Evolutionary conservation across 2,797 vertebrate genomes (phyloP).

Genomic region (Philypnodon macrostomus): DNA sequence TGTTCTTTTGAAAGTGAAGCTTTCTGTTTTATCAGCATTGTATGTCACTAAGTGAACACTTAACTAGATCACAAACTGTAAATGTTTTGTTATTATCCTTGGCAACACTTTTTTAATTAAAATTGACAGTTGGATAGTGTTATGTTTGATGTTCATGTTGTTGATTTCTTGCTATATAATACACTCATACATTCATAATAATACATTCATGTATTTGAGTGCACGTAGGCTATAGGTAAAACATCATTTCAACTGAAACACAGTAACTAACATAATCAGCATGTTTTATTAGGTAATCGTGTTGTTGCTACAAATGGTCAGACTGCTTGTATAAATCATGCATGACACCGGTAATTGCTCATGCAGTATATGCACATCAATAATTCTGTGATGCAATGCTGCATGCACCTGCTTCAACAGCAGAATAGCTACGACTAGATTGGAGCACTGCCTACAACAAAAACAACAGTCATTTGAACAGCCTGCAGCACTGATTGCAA

Average conservation of each 20-base stretch:
- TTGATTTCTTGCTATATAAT: too few species aligned
- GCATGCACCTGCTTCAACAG: conserved; percentile 41
- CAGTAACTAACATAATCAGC: conserved; percentile 23
- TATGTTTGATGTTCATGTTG: conserved; percentile 40
- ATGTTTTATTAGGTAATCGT: conserved; percentile 25
- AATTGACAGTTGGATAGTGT: conserved; percentile 64
- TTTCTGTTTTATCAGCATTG: conserved; percentile 74
- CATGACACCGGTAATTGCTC: conserved; percentile 31
- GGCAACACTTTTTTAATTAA: conserved; percentile 77
- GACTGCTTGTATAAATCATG: conserved; percentile 37
- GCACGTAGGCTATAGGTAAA: too few species aligned
- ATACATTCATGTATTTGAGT: too few species aligned
- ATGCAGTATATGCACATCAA: conserved; percentile 34
- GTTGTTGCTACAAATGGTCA: conserved; percentile 31
- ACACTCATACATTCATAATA: too few species aligned
- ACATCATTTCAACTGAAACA: conserved; percentile 22
- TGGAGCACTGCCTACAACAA: conserved; percentile 33
- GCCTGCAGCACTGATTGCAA: too few species aligned
- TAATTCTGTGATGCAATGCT: conserved; percentile 33
- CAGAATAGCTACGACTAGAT: conserved; percentile 33
- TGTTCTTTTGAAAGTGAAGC: conserved; percentile 68
- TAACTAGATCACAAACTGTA: conserved; percentile 79
- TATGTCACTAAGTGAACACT: conserved; percentile 77
- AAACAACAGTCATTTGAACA: conserved; percentile 24
- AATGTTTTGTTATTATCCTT: conserved; percentile 78